Evolutionary conservation across 2,797 vertebrate genomes (phyloP).

Genomic region (Darevskia nairensis): DNA sequence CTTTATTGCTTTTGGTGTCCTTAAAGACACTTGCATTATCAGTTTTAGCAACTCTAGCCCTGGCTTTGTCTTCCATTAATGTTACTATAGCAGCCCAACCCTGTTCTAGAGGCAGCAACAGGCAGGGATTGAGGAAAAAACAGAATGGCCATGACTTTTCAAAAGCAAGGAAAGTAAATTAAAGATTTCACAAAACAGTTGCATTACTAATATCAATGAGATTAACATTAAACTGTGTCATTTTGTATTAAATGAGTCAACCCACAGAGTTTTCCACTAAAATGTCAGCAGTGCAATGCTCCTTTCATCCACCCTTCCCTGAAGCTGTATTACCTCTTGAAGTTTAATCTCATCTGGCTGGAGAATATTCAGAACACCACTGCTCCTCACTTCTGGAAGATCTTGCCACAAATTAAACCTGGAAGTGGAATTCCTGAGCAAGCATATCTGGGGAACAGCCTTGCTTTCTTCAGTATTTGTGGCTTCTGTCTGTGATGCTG

Average conservation of each 20-base stretch:
- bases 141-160: background rate
- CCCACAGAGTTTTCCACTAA: slow-evolving; percentile 19
- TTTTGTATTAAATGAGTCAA: slow-evolving; percentile 27
- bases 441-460: slow-evolving; percentile 77
- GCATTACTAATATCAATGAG: background rate
- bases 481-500: slow-evolving; percentile 65
- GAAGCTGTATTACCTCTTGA: slow-evolving; percentile 87
- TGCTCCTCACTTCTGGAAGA: slow-evolving; percentile 88
- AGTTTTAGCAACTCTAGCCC: background rate
- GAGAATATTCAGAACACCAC: slow-evolving; percentile 85
- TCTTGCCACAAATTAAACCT: slow-evolving; percentile 94
- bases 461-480: slow-evolving; percentile 65
- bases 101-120: background rate
- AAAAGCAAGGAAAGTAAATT: background rate
- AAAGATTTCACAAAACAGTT: background rate
- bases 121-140: background rate
- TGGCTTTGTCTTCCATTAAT: background rate
- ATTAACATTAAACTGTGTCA: background rate
- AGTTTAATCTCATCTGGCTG: slow-evolving; percentile 89
- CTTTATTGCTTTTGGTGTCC: background rate
- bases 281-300: slow-evolving; percentile 15
- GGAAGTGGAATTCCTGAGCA: slow-evolving; percentile 81
- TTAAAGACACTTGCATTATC: background rate
- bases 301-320: background rate
- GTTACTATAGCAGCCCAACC: background rate